These are phyloP conservation scores for Phocoena phocoena DNA, from an alignment of 2,113 vertebrate genomes.

Conservation along the genomic window DNA sequence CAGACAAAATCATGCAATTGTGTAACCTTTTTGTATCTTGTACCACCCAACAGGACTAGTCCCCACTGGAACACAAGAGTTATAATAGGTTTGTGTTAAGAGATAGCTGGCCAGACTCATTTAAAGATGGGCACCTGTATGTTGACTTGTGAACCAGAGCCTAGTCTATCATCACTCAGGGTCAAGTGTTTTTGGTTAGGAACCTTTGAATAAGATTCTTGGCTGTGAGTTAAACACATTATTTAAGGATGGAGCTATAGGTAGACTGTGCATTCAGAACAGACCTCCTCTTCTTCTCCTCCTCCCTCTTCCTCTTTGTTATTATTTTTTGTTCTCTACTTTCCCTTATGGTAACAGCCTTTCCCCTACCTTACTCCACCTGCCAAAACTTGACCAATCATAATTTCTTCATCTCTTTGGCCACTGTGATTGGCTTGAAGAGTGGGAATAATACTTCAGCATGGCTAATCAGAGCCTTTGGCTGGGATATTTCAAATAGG, in stretches of 20 bases:
- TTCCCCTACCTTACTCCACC: neutral
- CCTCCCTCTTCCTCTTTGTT: neutral
- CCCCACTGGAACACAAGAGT: neutral
- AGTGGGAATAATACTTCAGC: neutral
- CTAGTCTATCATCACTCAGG: neutral
- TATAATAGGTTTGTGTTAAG: neutral
- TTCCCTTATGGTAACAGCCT: neutral
- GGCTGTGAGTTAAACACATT: slow-evolving; percentile 21
- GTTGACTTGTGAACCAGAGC: neutral
- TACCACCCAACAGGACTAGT: slow-evolving; percentile 38
- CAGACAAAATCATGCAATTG: slow-evolving; percentile 53
- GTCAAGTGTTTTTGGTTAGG: neutral
- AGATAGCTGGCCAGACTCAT: neutral
- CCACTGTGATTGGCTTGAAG: neutral
- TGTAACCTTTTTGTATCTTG: slow-evolving; percentile 65
- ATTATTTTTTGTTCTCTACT: neutral
- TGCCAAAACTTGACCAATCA: neutral
- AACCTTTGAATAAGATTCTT: neutral
- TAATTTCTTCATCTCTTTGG: neutral
- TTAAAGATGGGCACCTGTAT: neutral
- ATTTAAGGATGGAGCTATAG: neutral
- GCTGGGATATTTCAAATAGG: neutral
- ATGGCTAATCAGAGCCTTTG: neutral
- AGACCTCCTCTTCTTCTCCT: neutral
- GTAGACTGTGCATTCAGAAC: neutral